Percentiles rank a stretch among this genome's conserved stretches.
Evolutionary conservation across 2,797 vertebrate species (phyloP).

Genomic region (Falco rusticolus): DNA sequence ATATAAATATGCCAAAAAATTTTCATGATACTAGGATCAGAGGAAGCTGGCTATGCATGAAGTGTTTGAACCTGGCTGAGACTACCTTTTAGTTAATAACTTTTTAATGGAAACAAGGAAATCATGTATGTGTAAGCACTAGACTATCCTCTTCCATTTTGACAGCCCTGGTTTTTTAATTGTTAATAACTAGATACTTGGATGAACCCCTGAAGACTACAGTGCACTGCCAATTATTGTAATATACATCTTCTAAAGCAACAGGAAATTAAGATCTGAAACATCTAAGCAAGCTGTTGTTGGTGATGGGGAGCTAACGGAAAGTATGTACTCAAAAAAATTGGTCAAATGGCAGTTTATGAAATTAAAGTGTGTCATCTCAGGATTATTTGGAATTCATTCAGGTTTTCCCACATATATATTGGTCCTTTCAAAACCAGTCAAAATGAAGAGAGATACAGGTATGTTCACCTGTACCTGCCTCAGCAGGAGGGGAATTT

Average conservation of each 20-base stretch:
- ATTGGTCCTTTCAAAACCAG: not conserved
- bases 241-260: constrained; percentile 18
- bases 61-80: constrained; percentile 10
- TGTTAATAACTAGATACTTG: constrained; percentile 17
- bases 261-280: not conserved
- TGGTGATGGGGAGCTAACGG: not conserved
- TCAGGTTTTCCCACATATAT: not conserved
- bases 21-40: not conserved
- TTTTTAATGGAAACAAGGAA: constrained; percentile 28
- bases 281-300: not conserved
- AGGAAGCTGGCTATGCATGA: not conserved
- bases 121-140: constrained; percentile 13
- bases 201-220: not conserved
- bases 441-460: not conserved
- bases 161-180: constrained; percentile 11
- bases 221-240: not conserved
- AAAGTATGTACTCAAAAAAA: not conserved
- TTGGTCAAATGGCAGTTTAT: not conserved
- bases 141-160: not conserved
- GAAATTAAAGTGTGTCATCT: not conserved
- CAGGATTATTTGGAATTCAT: not conserved
- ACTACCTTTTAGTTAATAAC: constrained; percentile 38
- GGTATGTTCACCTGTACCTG: not conserved
- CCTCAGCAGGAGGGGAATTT: not conserved
- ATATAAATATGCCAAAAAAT: constrained; percentile 17